These are phyloP conservation scores for Hydrolagus colliei DNA, from an alignment of 2,797 vertebrate genomes.

Conservation along the genomic window DNA sequence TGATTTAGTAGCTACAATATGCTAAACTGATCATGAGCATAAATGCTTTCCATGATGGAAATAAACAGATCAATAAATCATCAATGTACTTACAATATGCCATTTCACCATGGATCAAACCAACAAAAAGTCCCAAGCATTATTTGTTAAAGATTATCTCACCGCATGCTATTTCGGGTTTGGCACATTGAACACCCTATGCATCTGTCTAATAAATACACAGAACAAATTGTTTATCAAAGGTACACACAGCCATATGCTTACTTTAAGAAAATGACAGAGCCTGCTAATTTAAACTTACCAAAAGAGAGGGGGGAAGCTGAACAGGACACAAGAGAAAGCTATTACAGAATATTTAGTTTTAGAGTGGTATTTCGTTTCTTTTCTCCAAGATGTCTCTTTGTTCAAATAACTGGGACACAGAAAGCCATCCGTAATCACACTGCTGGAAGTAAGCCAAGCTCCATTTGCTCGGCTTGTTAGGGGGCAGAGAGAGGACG, in stretches of 20 bases:
- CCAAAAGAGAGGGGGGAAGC: slow-evolving; percentile 42
- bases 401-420: slow-evolving; percentile 53
- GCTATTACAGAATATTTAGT: slow-evolving; percentile 38
- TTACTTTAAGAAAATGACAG: background rate
- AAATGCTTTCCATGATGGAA: background rate
- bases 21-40: background rate
- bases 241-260: too few species aligned
- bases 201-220: background rate
- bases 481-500: slow-evolving; percentile 49
- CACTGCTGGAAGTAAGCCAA: slow-evolving; percentile 51
- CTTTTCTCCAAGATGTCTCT: slow-evolving; percentile 41
- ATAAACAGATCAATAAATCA: background rate
- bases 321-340: slow-evolving; percentile 41
- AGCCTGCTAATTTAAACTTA: slow-evolving; percentile 44
- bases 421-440: slow-evolving; percentile 43
- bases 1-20: background rate
- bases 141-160: background rate
- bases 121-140: background rate
- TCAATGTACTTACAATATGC: background rate
- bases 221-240: background rate
- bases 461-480: slow-evolving; percentile 47
- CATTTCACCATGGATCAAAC: background rate
- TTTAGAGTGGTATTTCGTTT: slow-evolving; percentile 30
- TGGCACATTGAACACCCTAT: background rate
- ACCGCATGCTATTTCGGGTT: background rate